Percentiles rank a stretch among this genome's conserved stretches.
Evolutionary conservation across 2,113 vertebrate species (phyloP).

Genomic region (Caretta caretta): DNA sequence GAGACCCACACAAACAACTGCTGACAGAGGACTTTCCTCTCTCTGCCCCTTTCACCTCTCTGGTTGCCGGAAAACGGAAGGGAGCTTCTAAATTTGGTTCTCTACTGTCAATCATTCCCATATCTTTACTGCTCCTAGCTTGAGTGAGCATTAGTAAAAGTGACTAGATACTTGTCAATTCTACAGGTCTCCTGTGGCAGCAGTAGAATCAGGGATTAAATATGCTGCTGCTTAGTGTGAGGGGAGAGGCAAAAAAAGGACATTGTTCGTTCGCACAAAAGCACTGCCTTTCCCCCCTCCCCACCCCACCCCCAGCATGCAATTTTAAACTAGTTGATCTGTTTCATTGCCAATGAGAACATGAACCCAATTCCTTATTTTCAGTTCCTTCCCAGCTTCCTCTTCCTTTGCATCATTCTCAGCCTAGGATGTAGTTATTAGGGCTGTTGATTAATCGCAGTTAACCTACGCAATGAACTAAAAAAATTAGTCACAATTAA

Average conservation of each 20-base stretch:
- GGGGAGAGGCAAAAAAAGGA: not conserved
- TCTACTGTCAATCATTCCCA: not conserved
- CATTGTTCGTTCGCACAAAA: not conserved
- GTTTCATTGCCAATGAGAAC: not conserved
- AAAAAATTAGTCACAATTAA: too few species aligned
- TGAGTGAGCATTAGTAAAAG: not conserved
- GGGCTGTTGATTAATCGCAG: too few species aligned
- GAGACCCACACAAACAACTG: not conserved
- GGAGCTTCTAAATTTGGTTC: not conserved
- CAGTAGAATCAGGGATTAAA: not conserved
- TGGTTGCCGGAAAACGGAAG: not conserved
- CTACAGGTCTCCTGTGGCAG: fast-evolving
- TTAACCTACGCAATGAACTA: too few species aligned
- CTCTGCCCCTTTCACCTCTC: fast-evolving
- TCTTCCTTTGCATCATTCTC: not conserved
- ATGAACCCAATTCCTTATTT: not conserved
- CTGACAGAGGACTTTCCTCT: not conserved
- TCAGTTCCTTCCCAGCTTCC: not conserved
- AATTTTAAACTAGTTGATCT: not conserved
- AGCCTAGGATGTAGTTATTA: not conserved
- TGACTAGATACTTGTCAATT: not conserved
- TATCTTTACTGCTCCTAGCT: not conserved
- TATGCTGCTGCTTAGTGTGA: not conserved
- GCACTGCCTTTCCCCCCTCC: not conserved
- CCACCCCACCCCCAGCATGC: not conserved